Evolutionary conservation across 2,113 vertebrate genomes (phyloP), one percentile per base, ranked within the genome.

Genomic region (Gadus macrocephalus): DNA sequence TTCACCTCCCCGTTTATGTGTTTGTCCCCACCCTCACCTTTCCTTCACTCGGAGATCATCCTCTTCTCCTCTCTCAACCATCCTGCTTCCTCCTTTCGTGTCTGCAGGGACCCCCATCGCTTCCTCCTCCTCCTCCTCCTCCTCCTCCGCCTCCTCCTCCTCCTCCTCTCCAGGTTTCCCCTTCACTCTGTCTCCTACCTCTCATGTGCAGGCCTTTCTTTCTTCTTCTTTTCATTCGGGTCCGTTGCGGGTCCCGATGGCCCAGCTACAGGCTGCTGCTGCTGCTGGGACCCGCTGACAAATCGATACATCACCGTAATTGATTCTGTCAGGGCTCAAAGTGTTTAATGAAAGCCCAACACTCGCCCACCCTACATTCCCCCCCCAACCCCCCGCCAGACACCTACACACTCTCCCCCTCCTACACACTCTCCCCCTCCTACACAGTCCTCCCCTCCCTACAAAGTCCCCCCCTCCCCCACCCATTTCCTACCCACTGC

Each of bases 231-330:
- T 64, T 22, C 59, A 76, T 71, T 62, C 53, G 67, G 69, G 70
- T 78, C 0, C 14, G 68, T 19, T 15, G 69, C 76, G 63, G 75
- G 67, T 74, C 70, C 75, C 3, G 0, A 15, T 58, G 53, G 42
- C 77, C 42, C 49, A 38, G 65, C 70, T 15, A 15, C 42, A 49
- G 42, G 42, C 42, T 49, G 42, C 7, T 83, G 20, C 20, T 20
- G 72, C 76, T 74, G 74, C 74, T 0, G 62, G 71, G 80, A 81
- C 74, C 73, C 5, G 56, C 76, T 78, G 82, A 80, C 81, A 86
- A 88, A 90, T 90, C 89, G 62, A 88, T 90, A 85, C 82, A 83
- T 90, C 87, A 87, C 83, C 81, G 84, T 86, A 88, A 90, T 87
- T 87, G 85, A 88, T 87, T 87, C 85, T 88, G 84, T 81, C 75